Evolutionary conservation across 2,797 vertebrate species (phyloP).

Genomic region (Gastrophryne carolinensis): DNA sequence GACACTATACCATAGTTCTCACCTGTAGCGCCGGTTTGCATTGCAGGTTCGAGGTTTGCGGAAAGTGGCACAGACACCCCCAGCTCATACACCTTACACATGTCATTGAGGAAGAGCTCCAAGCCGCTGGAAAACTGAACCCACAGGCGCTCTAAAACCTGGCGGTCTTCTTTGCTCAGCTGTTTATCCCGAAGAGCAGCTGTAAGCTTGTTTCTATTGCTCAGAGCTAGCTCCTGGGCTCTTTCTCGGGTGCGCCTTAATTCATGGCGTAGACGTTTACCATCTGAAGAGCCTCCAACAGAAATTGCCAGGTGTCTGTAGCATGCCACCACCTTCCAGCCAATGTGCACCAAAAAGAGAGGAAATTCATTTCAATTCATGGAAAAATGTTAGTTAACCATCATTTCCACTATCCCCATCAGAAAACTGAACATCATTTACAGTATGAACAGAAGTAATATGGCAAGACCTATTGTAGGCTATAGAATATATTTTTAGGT

Average conservation of each 20-base stretch:
- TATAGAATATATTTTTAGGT: too few relatives aligned
- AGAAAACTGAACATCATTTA: too few relatives aligned
- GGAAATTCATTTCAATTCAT: not conserved
- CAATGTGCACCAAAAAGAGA: not conserved
- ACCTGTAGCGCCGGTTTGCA: slow-evolving; percentile 80
- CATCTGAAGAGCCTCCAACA: slow-evolving; percentile 73
- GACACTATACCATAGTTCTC: slow-evolving; percentile 26
- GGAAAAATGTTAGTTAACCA: too few relatives aligned
- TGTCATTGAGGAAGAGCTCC: slow-evolving; percentile 76
- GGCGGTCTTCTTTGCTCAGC: slow-evolving; percentile 65
- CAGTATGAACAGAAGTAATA: too few relatives aligned
- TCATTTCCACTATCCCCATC: too few relatives aligned
- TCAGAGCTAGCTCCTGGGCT: slow-evolving; percentile 65
- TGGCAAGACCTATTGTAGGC: not conserved
- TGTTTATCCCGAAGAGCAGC: slow-evolving; percentile 68
- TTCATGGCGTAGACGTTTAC: slow-evolving; percentile 69
- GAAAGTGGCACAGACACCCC: slow-evolving; percentile 63
- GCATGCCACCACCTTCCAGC: slow-evolving; percentile 75
- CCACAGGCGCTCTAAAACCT: slow-evolving; percentile 76
- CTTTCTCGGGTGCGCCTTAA: slow-evolving; percentile 70
- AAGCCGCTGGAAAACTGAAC: slow-evolving; percentile 78
- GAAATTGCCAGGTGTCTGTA: slow-evolving; percentile 75
- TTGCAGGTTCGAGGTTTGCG: slow-evolving; percentile 56
- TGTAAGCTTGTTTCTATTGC: slow-evolving; percentile 68
- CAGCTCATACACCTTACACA: slow-evolving; percentile 76